Evolutionary conservation across 1,140 invertebrate genomes (phyloP).

Genomic region (Colletes latitarsis): DNA sequence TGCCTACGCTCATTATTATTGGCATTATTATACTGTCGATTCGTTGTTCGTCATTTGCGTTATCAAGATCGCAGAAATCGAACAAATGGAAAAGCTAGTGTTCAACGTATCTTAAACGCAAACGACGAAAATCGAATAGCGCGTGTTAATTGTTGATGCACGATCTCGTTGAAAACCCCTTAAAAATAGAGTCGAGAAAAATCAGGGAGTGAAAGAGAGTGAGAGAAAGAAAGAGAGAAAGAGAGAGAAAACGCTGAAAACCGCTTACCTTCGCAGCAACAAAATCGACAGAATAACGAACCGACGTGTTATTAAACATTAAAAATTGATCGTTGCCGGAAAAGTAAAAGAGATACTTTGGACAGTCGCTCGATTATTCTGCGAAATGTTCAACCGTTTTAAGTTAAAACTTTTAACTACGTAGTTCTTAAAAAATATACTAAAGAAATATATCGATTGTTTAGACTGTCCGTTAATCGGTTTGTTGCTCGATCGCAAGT

Average conservation of each 20-base stretch:
- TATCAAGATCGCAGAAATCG: conserved; percentile 19
- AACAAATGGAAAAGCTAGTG: background rate
- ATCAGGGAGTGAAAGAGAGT: background rate
- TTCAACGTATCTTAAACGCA: conserved; percentile 19
- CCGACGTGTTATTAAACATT: background rate
- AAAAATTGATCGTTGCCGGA: background rate
- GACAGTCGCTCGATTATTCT: too few species aligned
- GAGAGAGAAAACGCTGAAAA: background rate
- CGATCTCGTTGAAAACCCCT: conserved; percentile 46
- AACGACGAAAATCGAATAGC: conserved; percentile 38
- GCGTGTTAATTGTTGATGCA: conserved; percentile 65
- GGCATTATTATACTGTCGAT: conserved; percentile 52
- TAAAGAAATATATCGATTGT: background rate
- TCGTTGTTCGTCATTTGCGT: conserved; percentile 10
- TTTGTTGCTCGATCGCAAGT: conserved; percentile 37
- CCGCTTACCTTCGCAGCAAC: conserved; percentile 27
- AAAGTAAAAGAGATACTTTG: background rate
- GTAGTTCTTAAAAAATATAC: too few species aligned
- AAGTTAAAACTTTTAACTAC: too few species aligned
- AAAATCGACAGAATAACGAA: background rate
- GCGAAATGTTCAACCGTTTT: too few species aligned
- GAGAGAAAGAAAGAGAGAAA: background rate
- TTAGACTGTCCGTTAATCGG: background rate
- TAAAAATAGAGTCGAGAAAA: conserved; percentile 14
- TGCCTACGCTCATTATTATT: conserved; percentile 56